Evolutionary conservation across 2,888 invertebrate species (phyloP).

Genomic region (Eupelmus urozonus): DNA sequence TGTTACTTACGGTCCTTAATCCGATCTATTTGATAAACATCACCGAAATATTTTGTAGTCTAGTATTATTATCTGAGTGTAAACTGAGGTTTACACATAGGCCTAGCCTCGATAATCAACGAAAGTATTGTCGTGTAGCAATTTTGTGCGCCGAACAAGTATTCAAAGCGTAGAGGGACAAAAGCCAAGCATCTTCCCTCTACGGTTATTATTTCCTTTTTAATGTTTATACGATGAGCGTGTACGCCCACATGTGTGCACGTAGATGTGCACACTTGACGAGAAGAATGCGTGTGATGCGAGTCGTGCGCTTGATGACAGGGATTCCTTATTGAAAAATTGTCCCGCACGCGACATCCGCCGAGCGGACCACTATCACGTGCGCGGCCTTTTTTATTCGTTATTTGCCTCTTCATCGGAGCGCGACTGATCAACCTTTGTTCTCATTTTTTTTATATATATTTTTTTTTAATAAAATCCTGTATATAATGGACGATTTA

Average conservation of each 20-base stretch:
- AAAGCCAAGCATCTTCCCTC: constrained; percentile 28
- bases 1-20: constrained; percentile 6
- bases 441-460: neutral
- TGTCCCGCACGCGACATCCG: constrained; percentile 8
- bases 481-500: constrained; percentile 29
- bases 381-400: constrained; percentile 25
- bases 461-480: constrained; percentile 17
- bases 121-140: constrained; percentile 52
- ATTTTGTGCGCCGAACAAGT: constrained; percentile 50
- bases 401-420: constrained; percentile 21
- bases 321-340: constrained; percentile 56
- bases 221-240: constrained; percentile 35
- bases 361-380: neutral
- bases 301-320: constrained; percentile 40
- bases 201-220: constrained; percentile 46
- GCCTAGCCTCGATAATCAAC: constrained; percentile 35
- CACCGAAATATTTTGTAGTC: constrained; percentile 26
- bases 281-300: constrained; percentile 21
- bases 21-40: neutral
- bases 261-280: neutral
- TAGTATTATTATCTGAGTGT: constrained; percentile 31
- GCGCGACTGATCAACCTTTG: neutral
- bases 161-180: constrained; percentile 33
- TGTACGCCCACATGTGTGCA: constrained; percentile 1
- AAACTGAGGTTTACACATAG: neutral